Percentiles rank a stretch among this genome's conserved stretches.
These are phyloP conservation scores for Tamias sibiricus DNA, from an alignment of 2,113 vertebrate species.

Conservation along the genomic window DNA sequence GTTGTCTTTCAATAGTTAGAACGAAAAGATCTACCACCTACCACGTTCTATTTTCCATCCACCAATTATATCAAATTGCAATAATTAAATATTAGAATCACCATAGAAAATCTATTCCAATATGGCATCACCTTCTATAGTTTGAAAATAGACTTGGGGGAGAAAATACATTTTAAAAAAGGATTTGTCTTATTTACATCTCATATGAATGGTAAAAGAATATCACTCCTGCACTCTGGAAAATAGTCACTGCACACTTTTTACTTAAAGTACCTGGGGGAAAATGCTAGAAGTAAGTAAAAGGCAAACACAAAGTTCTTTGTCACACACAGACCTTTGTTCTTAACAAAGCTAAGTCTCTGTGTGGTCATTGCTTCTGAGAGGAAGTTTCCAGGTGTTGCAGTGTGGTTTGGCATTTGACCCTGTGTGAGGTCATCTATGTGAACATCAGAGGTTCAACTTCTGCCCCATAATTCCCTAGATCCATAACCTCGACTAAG, in stretches of 20 bases:
- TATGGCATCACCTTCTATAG: conserved; percentile 72
- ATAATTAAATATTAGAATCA: conserved; percentile 77
- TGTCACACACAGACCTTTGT: neutral
- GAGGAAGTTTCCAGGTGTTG: neutral
- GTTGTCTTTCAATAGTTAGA: conserved; percentile 53
- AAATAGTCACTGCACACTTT: conserved; percentile 5
- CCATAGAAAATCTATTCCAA: conserved; percentile 76
- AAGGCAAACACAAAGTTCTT: neutral
- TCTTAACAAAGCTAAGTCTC: neutral
- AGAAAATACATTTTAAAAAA: conserved; percentile 74
- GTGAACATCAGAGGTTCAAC: neutral
- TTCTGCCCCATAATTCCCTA: neutral
- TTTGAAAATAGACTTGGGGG: conserved; percentile 64
- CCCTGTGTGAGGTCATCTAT: neutral
- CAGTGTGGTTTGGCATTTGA: neutral
- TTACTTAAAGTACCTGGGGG: conserved; percentile 1
- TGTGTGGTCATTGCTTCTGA: neutral
- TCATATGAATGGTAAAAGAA: conserved; percentile 77
- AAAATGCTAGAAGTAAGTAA: neutral
- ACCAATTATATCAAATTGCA: conserved; percentile 66
- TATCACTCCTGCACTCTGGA: conserved; percentile 64
- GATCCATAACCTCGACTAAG: neutral
- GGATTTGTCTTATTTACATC: conserved; percentile 83
- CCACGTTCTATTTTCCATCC: conserved; percentile 40
- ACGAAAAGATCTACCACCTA: conserved; percentile 41